Evolutionary conservation across 2,797 vertebrate genomes (phyloP), one percentile per base, ranked within the genome.

Genomic region (Xiphorhynchus erythropygius): DNA sequence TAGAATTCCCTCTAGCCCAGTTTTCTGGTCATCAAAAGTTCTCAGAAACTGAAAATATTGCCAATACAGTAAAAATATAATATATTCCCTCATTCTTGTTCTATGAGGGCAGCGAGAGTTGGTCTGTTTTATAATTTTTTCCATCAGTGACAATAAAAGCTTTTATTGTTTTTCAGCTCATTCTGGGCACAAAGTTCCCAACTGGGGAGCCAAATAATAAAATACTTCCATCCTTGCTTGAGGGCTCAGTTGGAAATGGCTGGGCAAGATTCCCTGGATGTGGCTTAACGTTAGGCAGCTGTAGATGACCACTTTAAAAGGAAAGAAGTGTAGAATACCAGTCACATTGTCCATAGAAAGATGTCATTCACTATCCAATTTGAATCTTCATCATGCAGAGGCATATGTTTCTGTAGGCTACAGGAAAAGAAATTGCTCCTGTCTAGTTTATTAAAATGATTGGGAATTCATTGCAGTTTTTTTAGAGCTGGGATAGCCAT

Each of bases 121-220:
- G n/a, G 33, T 67, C 70, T 91, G 59, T n/a, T 93, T 84, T 79
- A 89, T 90, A 65, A 41, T 90, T 84, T 90, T 92, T 95, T 90
- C 91, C 91, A 91, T 52, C 80, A 84, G 57, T 86, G 73, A 86
- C 39, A 68, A 78, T 90, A 88, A 94, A 92, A 94, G 13, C 5
- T 84, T 92, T 75, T 73, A 89, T 84, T 93, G 69, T 84, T 78
- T 94, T 90, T 59, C 91, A 81, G 50, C 46, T 96, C 69, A 55
- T 95, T 96, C 62, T 94, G 67, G 80, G 69, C 50, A 82, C 57
- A 65, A 80, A 88, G 47, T 55, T 88, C 25, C 55, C n/a, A 41
- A 59, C 0, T 81, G 53, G 28, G 50, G 37, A 91, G 50, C 59
- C 73, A 93, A 91, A 89, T 65, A 94, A 91, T 81, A 94, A 94